These are phyloP conservation scores for Conger conger DNA, from an alignment of 2,113 vertebrate genomes.

Conservation along the genomic window DNA sequence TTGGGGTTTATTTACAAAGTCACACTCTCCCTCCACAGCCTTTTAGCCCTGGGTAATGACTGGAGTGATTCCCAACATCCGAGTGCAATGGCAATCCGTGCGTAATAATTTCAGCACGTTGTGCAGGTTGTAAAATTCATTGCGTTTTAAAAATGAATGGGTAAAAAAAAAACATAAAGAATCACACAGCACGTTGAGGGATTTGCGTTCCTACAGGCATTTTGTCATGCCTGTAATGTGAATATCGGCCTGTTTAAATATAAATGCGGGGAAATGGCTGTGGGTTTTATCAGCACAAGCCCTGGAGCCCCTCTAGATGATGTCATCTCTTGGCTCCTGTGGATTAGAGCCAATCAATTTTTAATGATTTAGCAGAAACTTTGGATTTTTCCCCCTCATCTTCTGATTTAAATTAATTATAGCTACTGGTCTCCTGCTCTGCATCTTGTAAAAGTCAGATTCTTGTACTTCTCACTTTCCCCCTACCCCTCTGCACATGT, in stretches of 20 bases:
- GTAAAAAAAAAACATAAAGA: not conserved
- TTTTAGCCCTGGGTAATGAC: not conserved
- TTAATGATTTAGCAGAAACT: conserved; percentile 51
- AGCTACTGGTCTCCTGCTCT: not conserved
- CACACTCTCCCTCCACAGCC: not conserved
- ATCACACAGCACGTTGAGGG: not conserved
- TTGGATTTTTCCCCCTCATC: not conserved
- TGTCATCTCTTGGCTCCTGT: conserved; percentile 56
- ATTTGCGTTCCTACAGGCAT: conserved; percentile 51
- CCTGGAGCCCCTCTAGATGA: conserved; percentile 66
- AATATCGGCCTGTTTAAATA: conserved; percentile 70
- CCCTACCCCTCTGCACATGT: not conserved
- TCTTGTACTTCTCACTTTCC: not conserved
- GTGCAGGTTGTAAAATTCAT: not conserved
- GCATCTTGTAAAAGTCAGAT: conserved; percentile 1
- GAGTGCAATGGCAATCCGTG: not conserved
- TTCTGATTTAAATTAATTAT: conserved; percentile 15
- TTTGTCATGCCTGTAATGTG: conserved; percentile 61
- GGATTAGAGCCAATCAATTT: conserved; percentile 67
- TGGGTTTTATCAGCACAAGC: conserved; percentile 53
- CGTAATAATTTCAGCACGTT: conserved; percentile 14
- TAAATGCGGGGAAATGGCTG: conserved; percentile 65
- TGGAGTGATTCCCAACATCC: not conserved
- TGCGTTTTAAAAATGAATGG: conserved; percentile 1
- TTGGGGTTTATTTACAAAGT: not conserved